These are phyloP conservation scores for Colaptes auratus DNA, from an alignment of 2,113 vertebrate genomes.

Conservation along the genomic window DNA sequence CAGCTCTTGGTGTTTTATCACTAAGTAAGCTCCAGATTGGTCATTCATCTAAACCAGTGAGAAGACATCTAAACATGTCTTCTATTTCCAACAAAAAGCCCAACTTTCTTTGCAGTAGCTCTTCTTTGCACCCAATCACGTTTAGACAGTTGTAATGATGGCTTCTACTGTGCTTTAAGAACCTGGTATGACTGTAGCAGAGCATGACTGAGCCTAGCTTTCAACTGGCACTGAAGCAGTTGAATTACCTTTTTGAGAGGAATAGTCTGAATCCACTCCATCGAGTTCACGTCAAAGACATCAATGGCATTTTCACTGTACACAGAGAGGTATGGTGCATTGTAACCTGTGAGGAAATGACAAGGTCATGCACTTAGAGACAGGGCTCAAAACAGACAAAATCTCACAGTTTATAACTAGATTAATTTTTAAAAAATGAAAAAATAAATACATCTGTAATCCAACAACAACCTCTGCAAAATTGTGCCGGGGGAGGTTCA, in stretches of 20 bases:
- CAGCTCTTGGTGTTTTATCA: neutral
- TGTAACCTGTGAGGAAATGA: conserved; percentile 85
- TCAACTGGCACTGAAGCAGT: neutral
- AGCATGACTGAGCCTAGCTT: neutral
- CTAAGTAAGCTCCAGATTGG: neutral
- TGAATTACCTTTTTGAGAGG: conserved; percentile 94
- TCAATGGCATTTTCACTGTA: conserved; percentile 98
- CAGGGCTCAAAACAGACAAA: neutral
- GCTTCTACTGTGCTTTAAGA: neutral
- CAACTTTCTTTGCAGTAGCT: neutral
- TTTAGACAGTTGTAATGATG: neutral
- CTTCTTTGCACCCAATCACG: neutral
- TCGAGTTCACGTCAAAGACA: conserved; percentile 95
- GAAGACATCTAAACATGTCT: neutral
- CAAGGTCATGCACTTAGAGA: neutral
- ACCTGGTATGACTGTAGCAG: neutral
- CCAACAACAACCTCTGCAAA: neutral
- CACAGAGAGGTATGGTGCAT: conserved; percentile 96
- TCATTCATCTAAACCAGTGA: neutral
- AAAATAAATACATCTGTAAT: neutral
- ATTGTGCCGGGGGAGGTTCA: neutral
- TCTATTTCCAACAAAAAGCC: neutral
- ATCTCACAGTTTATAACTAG: neutral
- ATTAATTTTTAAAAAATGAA: neutral
- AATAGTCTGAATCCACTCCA: conserved; percentile 99